Percentiles rank a stretch among this genome's conserved stretches.
phyloP scores from a whole-genome alignment of 2,797 vertebrate species.

The Sebastes minor region DNA sequence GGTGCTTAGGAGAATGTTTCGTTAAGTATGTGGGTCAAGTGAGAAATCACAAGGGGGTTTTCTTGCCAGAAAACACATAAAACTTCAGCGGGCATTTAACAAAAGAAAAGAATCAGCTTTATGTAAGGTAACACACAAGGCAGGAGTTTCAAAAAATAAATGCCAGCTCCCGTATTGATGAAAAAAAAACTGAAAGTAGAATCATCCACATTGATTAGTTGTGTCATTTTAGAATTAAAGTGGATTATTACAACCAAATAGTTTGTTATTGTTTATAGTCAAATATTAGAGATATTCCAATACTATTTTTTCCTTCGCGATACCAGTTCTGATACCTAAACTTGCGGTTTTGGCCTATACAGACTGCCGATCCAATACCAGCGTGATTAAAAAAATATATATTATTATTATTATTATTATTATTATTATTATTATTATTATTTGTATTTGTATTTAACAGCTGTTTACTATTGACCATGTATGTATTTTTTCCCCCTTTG shows the following conservation, averaged over 20 bases:
- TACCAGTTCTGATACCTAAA: no score
- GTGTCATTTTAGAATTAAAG: background rate
- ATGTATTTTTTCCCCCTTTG: no score
- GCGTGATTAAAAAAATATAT: no score
- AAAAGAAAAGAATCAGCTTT: background rate
- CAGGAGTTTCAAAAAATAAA: background rate
- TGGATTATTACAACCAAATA: background rate
- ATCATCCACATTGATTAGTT: background rate
- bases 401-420: no score
- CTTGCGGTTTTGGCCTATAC: no score
- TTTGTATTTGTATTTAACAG: no score
- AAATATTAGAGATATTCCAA: background rate
- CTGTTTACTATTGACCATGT: no score
- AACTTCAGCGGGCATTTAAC: background rate
- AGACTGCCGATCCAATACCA: no score
- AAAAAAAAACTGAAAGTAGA: background rate
- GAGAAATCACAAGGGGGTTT: constrained; percentile 1
- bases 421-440: no score
- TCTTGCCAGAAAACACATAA: constrained; percentile 1
- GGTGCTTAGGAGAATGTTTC: constrained; percentile 20
- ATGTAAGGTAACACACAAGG: background rate
- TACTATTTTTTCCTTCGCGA: no score
- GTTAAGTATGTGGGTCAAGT: constrained; percentile 39
- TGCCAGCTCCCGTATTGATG: background rate
- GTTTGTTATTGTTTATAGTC: background rate